phyloP scores from a whole-genome alignment of 2,797 vertebrate genomes.

The Rachycentron canadum region DNA sequence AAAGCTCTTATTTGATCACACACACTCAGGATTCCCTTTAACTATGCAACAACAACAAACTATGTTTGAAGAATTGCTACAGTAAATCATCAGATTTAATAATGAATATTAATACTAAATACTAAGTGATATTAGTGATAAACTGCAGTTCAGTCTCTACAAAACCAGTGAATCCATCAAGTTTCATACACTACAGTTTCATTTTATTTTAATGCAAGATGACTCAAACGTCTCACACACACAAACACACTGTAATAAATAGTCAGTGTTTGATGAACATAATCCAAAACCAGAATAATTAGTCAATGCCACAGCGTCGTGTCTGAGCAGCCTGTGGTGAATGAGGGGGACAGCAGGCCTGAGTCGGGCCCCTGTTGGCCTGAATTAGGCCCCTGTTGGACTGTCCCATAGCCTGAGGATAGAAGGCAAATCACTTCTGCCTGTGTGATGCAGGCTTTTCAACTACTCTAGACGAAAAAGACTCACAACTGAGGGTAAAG shows the following conservation, averaged over 20 bases:
- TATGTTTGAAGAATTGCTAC: background rate
- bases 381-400: constrained; percentile 23
- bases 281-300: constrained; percentile 30
- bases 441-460: constrained; percentile 58
- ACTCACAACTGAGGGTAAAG: constrained; percentile 1
- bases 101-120: no score
- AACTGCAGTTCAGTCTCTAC: background rate
- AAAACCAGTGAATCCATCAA: background rate
- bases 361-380: constrained; percentile 5
- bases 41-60: no score
- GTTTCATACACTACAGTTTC: background rate
- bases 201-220: background rate
- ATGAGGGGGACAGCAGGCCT: constrained; percentile 43
- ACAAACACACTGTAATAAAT: background rate
- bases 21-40: background rate
- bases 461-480: constrained; percentile 38
- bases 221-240: background rate
- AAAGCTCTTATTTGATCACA: background rate
- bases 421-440: constrained; percentile 60
- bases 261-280: constrained; percentile 26
- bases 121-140: background rate
- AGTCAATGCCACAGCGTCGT: constrained; percentile 10
- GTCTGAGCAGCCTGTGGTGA: constrained; percentile 39
- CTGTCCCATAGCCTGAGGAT: constrained; percentile 58
- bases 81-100: background rate